phyloP scores from a whole-genome alignment of 2,797 vertebrate genomes.

The Brotula barbata region DNA sequence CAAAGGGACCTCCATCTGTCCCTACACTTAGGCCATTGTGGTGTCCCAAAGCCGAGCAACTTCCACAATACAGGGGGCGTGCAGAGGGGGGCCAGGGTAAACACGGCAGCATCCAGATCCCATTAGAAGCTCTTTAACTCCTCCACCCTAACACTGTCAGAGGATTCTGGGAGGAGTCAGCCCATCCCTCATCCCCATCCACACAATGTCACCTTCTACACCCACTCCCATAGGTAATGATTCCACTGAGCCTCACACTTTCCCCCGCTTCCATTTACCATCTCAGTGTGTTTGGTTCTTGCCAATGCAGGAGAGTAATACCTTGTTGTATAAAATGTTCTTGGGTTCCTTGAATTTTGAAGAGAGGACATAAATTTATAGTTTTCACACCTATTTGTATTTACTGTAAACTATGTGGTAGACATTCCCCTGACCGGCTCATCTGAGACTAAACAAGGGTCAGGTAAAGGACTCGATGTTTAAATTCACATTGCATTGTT shows the following conservation, averaged over 20 bases:
- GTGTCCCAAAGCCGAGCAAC: slow-evolving; percentile 76
- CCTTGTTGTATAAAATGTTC: slow-evolving; percentile 1
- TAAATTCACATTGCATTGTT: too few relatives aligned
- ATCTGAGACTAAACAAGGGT: too few relatives aligned
- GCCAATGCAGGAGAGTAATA: neutral
- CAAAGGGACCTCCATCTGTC: slow-evolving; percentile 84
- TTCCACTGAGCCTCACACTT: slow-evolving; percentile 34
- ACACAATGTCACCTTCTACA: slow-evolving; percentile 74
- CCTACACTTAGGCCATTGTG: slow-evolving; percentile 81
- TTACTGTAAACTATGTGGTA: too few relatives aligned
- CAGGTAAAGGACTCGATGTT: too few relatives aligned
- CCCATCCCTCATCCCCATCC: slow-evolving; percentile 65
- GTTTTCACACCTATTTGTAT: too few relatives aligned
- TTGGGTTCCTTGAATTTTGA: neutral
- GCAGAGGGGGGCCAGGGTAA: slow-evolving; percentile 78
- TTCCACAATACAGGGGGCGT: slow-evolving; percentile 83
- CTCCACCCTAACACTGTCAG: slow-evolving; percentile 74
- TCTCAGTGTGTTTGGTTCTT: neutral
- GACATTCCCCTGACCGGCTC: too few relatives aligned
- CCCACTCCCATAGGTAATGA: slow-evolving; percentile 69
- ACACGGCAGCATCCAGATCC: slow-evolving; percentile 83
- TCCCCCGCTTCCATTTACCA: slow-evolving; percentile 3
- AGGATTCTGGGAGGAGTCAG: slow-evolving; percentile 72
- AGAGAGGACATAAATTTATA: too few relatives aligned
- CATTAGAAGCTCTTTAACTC: slow-evolving; percentile 88